A percentile compares a stretch with the other conserved stretches of the same genome.
Conservation (phyloP, 1,140 invertebrate species). For the Bradynema listronoti region DNA sequence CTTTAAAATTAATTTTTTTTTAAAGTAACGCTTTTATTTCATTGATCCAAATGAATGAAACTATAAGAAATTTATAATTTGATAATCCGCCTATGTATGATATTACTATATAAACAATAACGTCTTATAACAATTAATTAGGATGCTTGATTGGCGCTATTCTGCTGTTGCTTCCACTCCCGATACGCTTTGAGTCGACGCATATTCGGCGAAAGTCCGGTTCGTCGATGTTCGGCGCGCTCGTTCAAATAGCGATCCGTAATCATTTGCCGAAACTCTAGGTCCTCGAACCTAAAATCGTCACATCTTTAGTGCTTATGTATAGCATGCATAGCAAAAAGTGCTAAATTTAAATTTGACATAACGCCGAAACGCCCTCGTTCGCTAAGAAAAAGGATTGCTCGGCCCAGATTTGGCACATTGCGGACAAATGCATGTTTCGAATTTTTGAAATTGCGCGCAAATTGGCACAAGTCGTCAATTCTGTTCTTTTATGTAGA, state of each 20-base stretch:
- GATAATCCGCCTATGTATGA: too few relatives aligned
- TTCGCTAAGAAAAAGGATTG: too few relatives aligned
- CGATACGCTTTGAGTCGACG: conserved; percentile 19
- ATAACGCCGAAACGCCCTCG: too few relatives aligned
- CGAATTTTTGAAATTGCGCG: neutral
- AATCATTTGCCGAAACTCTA: conserved; percentile 41
- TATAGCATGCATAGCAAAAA: neutral
- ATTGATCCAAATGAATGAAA: too few relatives aligned
- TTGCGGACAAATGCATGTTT: neutral
- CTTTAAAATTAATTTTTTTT: too few relatives aligned
- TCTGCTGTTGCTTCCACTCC: conserved; percentile 24
- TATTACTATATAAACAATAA: too few relatives aligned
- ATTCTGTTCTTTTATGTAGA: too few relatives aligned
- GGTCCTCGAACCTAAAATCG: conserved; percentile 46
- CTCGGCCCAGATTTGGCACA: too few relatives aligned
- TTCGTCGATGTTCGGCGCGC: conserved; percentile 30
- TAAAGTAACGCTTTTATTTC: too few relatives aligned
- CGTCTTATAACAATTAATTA: neutral
- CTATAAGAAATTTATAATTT: too few relatives aligned
- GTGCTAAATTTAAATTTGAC: neutral
- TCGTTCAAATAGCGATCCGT: conserved; percentile 47
- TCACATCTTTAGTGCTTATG: neutral
- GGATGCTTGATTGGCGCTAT: neutral
- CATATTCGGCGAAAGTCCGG: conserved; percentile 19
- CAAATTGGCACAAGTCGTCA: neutral